Base-by-base conservation (phyloP, 2,888 invertebrate genomes). In the Gymnocheta viridis region DNA sequence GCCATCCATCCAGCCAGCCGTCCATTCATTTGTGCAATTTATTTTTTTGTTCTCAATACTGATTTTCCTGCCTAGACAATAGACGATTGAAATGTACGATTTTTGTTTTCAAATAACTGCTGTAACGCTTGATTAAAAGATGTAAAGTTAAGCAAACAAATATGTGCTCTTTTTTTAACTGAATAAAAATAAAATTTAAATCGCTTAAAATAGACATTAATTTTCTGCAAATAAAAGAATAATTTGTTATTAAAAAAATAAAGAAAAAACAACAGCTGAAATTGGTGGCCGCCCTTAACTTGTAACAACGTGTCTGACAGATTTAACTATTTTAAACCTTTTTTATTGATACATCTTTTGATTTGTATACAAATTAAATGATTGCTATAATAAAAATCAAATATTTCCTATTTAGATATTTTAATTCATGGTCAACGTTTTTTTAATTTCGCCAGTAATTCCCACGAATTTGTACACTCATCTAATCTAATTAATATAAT, bases 41-140 rank as follows among this genome's bases (percentile, higher is more conserved):
- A 17, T 64, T 17, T 17, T 70, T 19, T 60, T 41, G 27, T 51
- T 12, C 24, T 32, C 38, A 54, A 60, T 54, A 47, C 56, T 77
- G 77, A 78, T 82, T 80, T 77, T 38, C 51, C 67, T 67, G 83
- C 70, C 70, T 38, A 77, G 77, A 80, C 83, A 80, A 80, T 76
- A 60, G 67, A 67, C 83, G 67, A 84, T 77, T 84, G 83, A 80
- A 76, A 80, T 72, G 41, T 38, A 10, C 10, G 10, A n/a, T 41
- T 49, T 49, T 51, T 32, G n/a, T 58, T 47, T 60, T 14, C 22
- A 49, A 29, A 60, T 35, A 67, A 44, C 29, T 82, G 41, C 69
- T 74, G 64, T 38, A 66, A 49, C 38, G 49, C 58, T 80, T 83
- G 80, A 83, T 79, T 83, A 83, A 80, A 74, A 80, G 70, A 76